These are phyloP conservation scores for Nymphicus hollandicus DNA, from an alignment of 2,113 vertebrate genomes.

Conservation along the genomic window DNA sequence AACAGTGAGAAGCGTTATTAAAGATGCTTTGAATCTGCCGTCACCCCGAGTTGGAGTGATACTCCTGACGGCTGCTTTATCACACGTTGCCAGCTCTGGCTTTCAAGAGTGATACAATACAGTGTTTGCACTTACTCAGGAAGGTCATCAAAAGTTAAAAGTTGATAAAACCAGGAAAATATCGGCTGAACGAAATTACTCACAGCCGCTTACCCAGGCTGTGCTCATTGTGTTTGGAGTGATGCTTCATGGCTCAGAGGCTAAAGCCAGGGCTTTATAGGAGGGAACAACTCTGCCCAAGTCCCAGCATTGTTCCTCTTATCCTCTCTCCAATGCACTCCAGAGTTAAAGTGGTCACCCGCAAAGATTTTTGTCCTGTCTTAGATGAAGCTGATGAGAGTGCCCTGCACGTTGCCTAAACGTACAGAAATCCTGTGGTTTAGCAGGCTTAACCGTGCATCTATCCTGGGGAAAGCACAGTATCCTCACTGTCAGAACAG, in stretches of 20 bases:
- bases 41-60: neutral
- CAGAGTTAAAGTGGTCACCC: neutral
- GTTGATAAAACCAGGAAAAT: neutral
- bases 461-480: neutral
- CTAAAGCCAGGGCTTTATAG: neutral
- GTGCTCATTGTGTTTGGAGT: neutral
- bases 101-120: neutral
- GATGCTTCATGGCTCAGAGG: neutral
- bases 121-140: neutral
- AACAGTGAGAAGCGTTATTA: neutral
- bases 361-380: too few species aligned
- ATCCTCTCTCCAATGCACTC: neutral
- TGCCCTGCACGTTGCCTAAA: too few species aligned
- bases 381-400: neutral
- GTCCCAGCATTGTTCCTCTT: neutral
- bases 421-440: neutral
- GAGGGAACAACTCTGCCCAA: neutral
- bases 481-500: rapidly evolving
- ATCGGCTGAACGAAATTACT: neutral
- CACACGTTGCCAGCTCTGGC: neutral
- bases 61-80: neutral
- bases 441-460: neutral
- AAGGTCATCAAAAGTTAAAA: neutral
- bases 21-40: neutral
- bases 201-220: neutral